phyloP scores from a whole-genome alignment of 2,888 invertebrate genomes.

The Ferdinandea cuprea region DNA sequence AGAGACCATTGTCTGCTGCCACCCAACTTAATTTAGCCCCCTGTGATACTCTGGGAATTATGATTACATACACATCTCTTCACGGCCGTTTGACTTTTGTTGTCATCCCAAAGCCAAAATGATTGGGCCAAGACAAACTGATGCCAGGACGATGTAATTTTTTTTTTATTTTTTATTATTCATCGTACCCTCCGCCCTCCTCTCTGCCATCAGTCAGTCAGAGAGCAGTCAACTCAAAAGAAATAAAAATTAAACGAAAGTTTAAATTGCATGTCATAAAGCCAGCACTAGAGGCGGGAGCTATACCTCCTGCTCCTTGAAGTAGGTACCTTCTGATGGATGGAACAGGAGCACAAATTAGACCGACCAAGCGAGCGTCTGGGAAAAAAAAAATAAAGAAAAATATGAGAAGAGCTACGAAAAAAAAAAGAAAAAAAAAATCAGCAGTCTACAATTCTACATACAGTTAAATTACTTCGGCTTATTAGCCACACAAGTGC shows the following conservation, averaged over 20 bases:
- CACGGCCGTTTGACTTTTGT: constrained; percentile 58
- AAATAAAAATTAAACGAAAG: constrained; percentile 68
- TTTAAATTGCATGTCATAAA: constrained; percentile 73
- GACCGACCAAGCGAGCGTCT: constrained; percentile 55
- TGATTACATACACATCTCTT: constrained; percentile 48
- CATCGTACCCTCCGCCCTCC: too few species aligned
- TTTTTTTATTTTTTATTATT: too few species aligned
- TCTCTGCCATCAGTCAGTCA: constrained; percentile 32
- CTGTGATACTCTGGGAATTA: constrained; percentile 57
- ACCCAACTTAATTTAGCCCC: constrained; percentile 51
- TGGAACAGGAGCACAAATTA: constrained; percentile 51
- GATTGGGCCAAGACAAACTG: constrained; percentile 50
- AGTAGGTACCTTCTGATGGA: constrained; percentile 47
- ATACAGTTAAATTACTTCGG: constrained; percentile 61
- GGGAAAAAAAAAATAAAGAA: constrained; percentile 22
- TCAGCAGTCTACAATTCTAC: constrained; percentile 10
- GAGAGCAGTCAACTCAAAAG: constrained; percentile 61
- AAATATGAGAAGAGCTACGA: constrained; percentile 3
- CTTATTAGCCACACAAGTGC: constrained; percentile 69
- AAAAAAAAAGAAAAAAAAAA: constrained; percentile 5
- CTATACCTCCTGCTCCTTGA: constrained; percentile 14
- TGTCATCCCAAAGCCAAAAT: constrained; percentile 40
- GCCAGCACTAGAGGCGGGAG: constrained; percentile 5
- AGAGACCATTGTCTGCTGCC: constrained; percentile 27
- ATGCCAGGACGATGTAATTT: background rate